Evolutionary conservation across 2,797 vertebrate genomes (phyloP).

Genomic region (Sylvia borin): DNA sequence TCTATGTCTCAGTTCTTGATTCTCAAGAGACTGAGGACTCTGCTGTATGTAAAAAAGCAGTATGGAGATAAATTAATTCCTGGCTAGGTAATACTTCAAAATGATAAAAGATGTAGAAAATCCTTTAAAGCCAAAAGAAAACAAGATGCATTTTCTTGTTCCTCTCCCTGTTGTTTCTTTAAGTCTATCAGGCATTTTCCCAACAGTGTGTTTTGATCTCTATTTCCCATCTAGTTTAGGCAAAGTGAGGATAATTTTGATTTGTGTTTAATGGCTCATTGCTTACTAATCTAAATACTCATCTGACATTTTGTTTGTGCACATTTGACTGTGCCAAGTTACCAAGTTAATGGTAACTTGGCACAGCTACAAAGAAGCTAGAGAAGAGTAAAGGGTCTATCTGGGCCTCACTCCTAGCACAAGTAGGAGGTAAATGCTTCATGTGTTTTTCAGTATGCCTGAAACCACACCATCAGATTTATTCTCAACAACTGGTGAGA

Average conservation of each 20-base stretch:
- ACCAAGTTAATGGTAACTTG: neutral
- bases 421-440: neutral
- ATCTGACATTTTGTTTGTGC: neutral
- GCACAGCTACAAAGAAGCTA: neutral
- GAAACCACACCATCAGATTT: neutral
- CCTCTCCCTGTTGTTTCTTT: neutral
- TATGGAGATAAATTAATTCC: neutral
- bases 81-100: neutral
- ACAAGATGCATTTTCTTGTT: neutral
- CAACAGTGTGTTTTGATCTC: neutral
- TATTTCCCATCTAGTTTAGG: neutral
- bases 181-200: neutral
- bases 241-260: neutral
- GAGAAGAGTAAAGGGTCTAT: neutral
- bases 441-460: neutral
- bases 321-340: no score
- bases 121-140: neutral
- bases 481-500: neutral
- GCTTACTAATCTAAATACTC: neutral
- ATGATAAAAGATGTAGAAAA: neutral
- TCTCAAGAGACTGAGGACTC: neutral
- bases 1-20: neutral
- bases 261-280: neutral
- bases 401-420: rapidly evolving
- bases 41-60: neutral